phyloP scores from a whole-genome alignment of 2,113 vertebrate genomes.

The Apistogramma diplotaenia region DNA sequence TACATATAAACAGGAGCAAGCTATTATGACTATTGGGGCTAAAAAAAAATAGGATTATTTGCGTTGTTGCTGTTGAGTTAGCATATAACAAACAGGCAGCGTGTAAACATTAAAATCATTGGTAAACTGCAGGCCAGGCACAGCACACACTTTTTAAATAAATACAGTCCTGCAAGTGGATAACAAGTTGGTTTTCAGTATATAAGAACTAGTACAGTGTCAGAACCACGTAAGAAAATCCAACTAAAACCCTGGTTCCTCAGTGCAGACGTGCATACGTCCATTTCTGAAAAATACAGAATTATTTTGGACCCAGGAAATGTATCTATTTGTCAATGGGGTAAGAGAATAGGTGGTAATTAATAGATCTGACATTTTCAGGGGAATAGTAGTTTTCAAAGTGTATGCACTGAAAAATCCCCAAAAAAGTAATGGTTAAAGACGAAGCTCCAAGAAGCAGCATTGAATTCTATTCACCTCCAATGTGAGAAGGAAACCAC shows the following conservation, averaged over 20 bases:
- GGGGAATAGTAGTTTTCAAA: not conserved
- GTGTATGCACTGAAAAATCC: not conserved
- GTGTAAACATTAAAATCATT: conserved; percentile 1
- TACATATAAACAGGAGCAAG: too few species aligned
- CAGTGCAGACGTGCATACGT: not conserved
- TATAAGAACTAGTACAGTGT: not conserved
- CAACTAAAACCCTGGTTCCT: not conserved
- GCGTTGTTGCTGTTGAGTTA: not conserved
- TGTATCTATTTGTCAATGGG: not conserved
- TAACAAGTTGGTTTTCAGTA: not conserved
- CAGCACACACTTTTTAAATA: not conserved
- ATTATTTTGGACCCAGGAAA: not conserved
- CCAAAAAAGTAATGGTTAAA: not conserved
- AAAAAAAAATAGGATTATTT: conserved; percentile 4
- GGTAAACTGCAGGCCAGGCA: not conserved
- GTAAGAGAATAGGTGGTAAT: not conserved
- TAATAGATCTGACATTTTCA: not conserved
- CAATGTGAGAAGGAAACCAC: not conserved
- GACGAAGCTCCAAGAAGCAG: not conserved
- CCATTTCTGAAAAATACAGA: not conserved
- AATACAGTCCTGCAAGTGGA: not conserved
- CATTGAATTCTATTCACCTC: not conserved
- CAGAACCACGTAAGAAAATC: not conserved
- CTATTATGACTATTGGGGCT: not conserved
- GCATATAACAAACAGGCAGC: not conserved